phyloP scores from a whole-genome alignment of 1,140 invertebrate species.

The Glossosoma conforme region DNA sequence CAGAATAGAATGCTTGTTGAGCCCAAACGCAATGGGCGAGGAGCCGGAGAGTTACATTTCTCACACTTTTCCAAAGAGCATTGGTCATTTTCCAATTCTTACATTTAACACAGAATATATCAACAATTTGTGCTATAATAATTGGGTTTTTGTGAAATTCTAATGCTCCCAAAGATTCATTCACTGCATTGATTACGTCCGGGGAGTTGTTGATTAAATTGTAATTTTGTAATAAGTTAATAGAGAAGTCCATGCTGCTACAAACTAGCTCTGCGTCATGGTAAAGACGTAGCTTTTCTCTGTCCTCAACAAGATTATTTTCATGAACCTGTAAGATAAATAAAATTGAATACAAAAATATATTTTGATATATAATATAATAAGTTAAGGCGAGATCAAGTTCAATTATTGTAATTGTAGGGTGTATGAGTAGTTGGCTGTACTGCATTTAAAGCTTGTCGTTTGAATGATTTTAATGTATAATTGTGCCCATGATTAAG shows the following conservation, averaged over 20 bases:
- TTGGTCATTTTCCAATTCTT: conserved; percentile 38
- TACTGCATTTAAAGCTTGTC: no score
- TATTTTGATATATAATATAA: conserved; percentile 1
- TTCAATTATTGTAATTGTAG: not conserved
- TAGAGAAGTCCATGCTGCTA: conserved; percentile 45
- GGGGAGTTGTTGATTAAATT: conserved; percentile 32
- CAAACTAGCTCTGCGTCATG: conserved; percentile 44
- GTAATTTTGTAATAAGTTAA: conserved; percentile 44
- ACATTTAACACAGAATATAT: conserved; percentile 40
- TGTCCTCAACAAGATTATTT: conserved; percentile 22
- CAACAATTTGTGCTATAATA: conserved; percentile 41
- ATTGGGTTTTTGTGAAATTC: conserved; percentile 47
- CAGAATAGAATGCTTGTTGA: conserved; percentile 36
- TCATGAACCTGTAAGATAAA: conserved; percentile 32
- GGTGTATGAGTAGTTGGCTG: not conserved
- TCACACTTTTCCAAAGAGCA: conserved; percentile 37
- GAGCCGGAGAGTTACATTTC: conserved; percentile 42
- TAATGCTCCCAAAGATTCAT: conserved; percentile 43
- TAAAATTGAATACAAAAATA: not conserved
- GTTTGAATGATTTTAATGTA: no score
- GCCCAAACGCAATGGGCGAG: conserved; percentile 46
- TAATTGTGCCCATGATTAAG: no score
- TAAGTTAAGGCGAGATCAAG: not conserved
- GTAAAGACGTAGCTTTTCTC: conserved; percentile 36
- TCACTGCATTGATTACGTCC: conserved; percentile 38